Conservation (phyloP, 2,113 vertebrate genomes). For the Oreocharis arfaki region DNA sequence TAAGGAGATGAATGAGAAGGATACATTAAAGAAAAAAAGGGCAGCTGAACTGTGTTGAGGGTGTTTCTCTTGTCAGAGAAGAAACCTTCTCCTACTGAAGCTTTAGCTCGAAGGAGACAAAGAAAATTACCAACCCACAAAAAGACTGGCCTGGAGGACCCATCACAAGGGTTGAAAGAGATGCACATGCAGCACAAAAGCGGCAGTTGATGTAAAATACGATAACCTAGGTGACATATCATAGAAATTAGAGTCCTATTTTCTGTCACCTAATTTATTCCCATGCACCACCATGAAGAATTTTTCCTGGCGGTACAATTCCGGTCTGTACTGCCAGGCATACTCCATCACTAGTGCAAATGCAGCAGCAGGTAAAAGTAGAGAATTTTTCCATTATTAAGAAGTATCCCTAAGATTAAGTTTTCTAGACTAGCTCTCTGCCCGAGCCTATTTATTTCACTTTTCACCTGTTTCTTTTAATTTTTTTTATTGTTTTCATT, state of each 20-base stretch:
- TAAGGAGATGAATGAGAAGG: background rate
- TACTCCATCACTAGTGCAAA: slow-evolving; percentile 22
- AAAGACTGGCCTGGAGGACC: slow-evolving; percentile 9
- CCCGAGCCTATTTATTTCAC: background rate
- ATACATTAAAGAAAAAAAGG: background rate
- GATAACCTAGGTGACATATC: slow-evolving; percentile 6
- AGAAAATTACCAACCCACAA: background rate
- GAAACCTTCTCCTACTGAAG: background rate
- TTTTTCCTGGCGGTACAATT: slow-evolving; percentile 43
- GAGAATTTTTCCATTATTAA: background rate
- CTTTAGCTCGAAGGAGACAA: background rate
- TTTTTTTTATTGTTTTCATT: background rate
- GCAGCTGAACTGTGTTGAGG: background rate
- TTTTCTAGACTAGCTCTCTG: background rate
- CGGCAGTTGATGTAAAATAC: background rate
- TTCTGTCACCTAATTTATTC: slow-evolving; percentile 47
- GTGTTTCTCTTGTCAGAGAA: background rate
- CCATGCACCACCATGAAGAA: slow-evolving; percentile 23
- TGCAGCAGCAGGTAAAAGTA: background rate
- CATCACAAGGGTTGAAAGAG: background rate
- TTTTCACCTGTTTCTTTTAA: background rate
- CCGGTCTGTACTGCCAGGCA: background rate
- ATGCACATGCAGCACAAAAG: slow-evolving; percentile 23
- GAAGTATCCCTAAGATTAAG: background rate
- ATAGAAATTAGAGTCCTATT: slow-evolving; percentile 39